phyloP scores from a whole-genome alignment of 2,797 vertebrate species.

The Dipus sagitta region DNA sequence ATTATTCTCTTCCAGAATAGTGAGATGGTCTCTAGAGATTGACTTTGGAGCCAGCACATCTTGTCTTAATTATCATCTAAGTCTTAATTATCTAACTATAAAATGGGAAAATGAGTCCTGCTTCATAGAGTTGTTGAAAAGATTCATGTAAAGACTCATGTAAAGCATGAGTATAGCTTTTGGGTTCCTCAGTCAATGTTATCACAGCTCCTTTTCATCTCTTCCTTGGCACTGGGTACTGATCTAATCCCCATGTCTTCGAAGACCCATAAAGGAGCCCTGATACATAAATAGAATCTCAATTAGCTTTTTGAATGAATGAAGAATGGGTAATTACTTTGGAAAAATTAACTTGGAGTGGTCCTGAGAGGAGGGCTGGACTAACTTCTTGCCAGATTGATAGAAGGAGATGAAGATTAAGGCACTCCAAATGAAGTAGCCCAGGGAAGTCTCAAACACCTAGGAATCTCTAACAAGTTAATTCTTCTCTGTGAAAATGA shows the following conservation, averaged over 20 bases:
- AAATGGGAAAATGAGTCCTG: background rate
- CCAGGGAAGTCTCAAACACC: background rate
- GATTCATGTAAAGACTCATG: background rate
- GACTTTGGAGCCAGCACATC: background rate
- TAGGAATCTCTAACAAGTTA: constrained; percentile 4
- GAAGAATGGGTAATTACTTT: background rate
- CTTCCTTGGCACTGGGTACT: background rate
- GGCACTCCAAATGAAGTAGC: background rate
- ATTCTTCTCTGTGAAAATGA: constrained; percentile 53
- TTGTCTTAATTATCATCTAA: background rate
- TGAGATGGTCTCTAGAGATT: background rate
- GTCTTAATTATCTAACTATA: background rate
- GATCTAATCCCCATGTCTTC: background rate
- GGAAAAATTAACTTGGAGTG: background rate
- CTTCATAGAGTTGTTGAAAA: background rate
- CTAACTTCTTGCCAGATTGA: background rate
- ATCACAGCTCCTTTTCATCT: background rate
- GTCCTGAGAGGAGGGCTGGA: background rate
- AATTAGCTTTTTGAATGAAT: background rate
- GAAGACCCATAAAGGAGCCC: background rate
- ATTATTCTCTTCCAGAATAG: background rate
- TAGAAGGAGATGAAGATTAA: background rate
- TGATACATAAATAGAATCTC: background rate
- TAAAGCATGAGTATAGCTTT: background rate
- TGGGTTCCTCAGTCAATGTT: background rate